phyloP scores from a whole-genome alignment of 2,113 vertebrate genomes.

The Calyptommatus sinebrachiatus region DNA sequence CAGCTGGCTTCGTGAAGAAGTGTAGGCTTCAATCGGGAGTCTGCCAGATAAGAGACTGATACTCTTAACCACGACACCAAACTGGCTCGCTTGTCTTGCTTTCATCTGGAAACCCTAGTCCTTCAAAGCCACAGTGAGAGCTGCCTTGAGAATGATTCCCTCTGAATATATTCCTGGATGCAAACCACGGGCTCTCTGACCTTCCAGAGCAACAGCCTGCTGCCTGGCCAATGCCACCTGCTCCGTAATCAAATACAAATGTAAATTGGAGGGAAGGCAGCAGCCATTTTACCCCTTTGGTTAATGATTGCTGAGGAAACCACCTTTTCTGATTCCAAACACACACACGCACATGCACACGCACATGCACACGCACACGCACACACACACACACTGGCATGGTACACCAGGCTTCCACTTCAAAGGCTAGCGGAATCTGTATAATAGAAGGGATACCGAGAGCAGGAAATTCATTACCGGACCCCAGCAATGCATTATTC shows the following conservation, averaged over 20 bases:
- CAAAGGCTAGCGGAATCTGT: slow-evolving; percentile 6
- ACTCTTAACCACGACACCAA: no score
- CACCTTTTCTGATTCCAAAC: not conserved
- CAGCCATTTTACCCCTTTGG: not conserved
- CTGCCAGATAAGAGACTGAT: not conserved
- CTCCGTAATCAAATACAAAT: slow-evolving; percentile 22
- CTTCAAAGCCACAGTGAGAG: not conserved
- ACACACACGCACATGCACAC: not conserved
- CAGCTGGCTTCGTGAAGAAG: no score
- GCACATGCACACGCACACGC: no score
- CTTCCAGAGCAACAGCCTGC: slow-evolving; percentile 13
- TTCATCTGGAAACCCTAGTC: not conserved
- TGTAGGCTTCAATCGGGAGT: no score
- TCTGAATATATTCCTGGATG: slow-evolving; percentile 4
- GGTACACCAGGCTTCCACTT: slow-evolving; percentile 5
- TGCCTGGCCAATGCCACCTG: slow-evolving; percentile 13
- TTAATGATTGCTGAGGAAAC: slow-evolving; percentile 21
- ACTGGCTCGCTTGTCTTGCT: not conserved
- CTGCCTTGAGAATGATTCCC: not conserved
- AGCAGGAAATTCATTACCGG: slow-evolving; percentile 13
- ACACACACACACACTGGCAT: not conserved
- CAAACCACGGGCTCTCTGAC: not conserved
- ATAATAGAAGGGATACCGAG: slow-evolving; percentile 13
- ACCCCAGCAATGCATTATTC: not conserved
- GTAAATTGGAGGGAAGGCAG: not conserved